Base-by-base conservation (phyloP, 2,113 vertebrate species). In the Sminthopsis crassicaudata region DNA sequence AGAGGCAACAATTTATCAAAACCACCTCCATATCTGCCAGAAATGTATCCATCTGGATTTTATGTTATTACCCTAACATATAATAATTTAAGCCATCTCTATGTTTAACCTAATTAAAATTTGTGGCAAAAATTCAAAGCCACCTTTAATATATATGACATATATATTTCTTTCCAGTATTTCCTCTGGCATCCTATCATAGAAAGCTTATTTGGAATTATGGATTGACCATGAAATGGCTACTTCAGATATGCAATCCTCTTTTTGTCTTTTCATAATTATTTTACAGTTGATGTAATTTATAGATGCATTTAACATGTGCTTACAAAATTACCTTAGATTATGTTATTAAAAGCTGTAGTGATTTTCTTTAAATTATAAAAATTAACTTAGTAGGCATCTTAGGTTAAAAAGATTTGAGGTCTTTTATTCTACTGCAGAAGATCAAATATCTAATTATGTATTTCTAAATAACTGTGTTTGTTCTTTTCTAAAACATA, bases 41-140 rank as follows among this genome's bases (percentile, higher is more conserved):
- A 53, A 97, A 97, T 97, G 96, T 46, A 27, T 5, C 12, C 12
- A 93, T 46, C 9, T 96, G 9, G 84, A 67, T 91, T 93, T 96
- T 93, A 91, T 96, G 27, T 89, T 96, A 7, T 95, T 90, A 90
- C 50, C 30, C 1, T 54, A 2, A 10, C 10, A n/a, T n/a, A n/a
- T n/a, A n/a, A n/a, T n/a, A n/a, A n/a, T 96, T 92, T n/a, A 95
- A 92, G 54, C 4, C 2, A 93, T 11, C 0, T 26, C 6, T 90
- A 2, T 67, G 6, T 53, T 91, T 67, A 94, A 91, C 0, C 14
- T 89, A 95, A 91, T 92, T 50, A 60, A 96, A 90, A 23, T 48
- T 0, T 92, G 27, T 89, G 6, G 16, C 46, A 19, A 92, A 94
- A 97, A 95, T 90, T 0, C 48, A 67, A 92, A 50, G 22, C 53